Conservation (phyloP, 2,113 vertebrate species). For the cattle (Bos taurus) region ARS-UCD2.0 NC_037342.1:55091501-55092000, state of each 20-base stretch:
- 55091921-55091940: background rate
- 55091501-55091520: constrained; percentile 85
- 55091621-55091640: constrained; percentile 83
- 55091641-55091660: rapidly evolving
- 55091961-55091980: background rate
- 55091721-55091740: background rate
- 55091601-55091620: constrained; percentile 88
- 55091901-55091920: background rate
- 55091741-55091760: background rate
- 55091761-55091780: background rate
- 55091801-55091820: background rate
- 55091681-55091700: background rate
- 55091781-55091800: background rate
- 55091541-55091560: constrained; percentile 93
- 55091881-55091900: background rate
- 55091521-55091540: constrained; percentile 87
- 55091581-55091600: constrained; percentile 93
- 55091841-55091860: background rate
- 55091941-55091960: background rate
- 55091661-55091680: background rate
- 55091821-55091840: background rate
- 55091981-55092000: background rate
- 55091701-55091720: background rate
- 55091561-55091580: constrained; percentile 92
- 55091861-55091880: background rate